These are phyloP conservation scores for Harpegnathos saltator DNA, from an alignment of 1,140 invertebrate genomes.

Conservation along the genomic window DNA sequence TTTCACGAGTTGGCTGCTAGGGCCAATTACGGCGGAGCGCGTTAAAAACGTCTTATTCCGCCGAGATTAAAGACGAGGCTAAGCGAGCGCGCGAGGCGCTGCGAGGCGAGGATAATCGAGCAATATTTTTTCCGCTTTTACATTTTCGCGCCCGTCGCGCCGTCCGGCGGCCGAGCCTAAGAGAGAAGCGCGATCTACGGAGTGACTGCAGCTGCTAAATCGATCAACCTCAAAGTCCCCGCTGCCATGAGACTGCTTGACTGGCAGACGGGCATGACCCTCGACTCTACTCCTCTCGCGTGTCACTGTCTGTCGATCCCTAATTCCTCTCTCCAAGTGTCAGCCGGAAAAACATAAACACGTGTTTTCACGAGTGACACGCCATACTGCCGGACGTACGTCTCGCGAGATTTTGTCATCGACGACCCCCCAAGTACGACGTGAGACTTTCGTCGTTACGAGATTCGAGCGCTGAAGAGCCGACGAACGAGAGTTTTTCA, in stretches of 20 bases:
- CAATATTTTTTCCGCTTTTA: too few relatives aligned
- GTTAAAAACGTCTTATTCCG: slow-evolving; percentile 37
- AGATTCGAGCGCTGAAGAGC: not conserved
- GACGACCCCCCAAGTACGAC: not conserved
- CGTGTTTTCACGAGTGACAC: slow-evolving; percentile 80
- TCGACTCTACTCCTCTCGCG: slow-evolving; percentile 45
- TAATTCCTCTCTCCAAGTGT: slow-evolving; percentile 68
- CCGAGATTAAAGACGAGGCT: slow-evolving; percentile 25
- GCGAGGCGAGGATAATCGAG: slow-evolving; percentile 3
- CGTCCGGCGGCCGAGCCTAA: slow-evolving; percentile 37
- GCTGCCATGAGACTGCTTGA: slow-evolving; percentile 46
- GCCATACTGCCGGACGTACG: slow-evolving; percentile 49
- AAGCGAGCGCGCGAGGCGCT: slow-evolving; percentile 1
- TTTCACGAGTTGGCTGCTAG: slow-evolving; percentile 29
- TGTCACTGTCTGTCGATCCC: slow-evolving; percentile 62
- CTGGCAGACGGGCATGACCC: slow-evolving; percentile 56
- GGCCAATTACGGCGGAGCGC: slow-evolving; percentile 10
- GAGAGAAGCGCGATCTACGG: slow-evolving; percentile 54
- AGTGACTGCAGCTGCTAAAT: slow-evolving; percentile 67
- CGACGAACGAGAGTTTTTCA: slow-evolving; percentile 3
- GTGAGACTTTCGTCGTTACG: not conserved
- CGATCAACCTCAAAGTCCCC: slow-evolving; percentile 67
- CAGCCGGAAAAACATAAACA: slow-evolving; percentile 79
- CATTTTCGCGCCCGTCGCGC: slow-evolving; percentile 3
- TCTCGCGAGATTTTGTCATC: slow-evolving; percentile 30